Evolutionary conservation across 2,113 vertebrate genomes (phyloP).

Genomic region (Brachirus orientalis): DNA sequence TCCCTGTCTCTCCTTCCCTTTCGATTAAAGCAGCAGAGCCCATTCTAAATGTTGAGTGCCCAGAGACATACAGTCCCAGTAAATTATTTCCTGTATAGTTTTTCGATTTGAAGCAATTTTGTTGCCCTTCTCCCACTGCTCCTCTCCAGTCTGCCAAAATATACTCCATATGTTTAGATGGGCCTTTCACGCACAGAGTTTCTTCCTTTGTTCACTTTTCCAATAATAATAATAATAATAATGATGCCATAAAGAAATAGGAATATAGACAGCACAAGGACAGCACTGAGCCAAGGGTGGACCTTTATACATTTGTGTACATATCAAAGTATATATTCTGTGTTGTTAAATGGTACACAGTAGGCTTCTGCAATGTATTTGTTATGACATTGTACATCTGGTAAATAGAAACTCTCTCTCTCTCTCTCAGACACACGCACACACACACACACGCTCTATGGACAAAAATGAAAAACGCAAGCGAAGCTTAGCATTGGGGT

Average conservation of each 20-base stretch:
- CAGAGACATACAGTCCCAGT: constrained; percentile 61
- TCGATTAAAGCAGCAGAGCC: constrained; percentile 71
- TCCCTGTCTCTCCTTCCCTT: constrained; percentile 67
- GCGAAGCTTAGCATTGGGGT: constrained; percentile 53
- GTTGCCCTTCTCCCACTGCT: constrained; percentile 47
- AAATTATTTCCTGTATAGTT: constrained; percentile 65
- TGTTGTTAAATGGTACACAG: constrained; percentile 60
- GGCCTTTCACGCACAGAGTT: constrained; percentile 17
- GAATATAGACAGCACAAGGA: constrained; percentile 37
- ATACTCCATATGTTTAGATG: constrained; percentile 48
- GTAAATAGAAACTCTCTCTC: constrained; percentile 31
- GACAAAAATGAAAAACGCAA: constrained; percentile 63
- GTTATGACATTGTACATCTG: constrained; percentile 58
- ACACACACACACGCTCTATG: constrained; percentile 15
- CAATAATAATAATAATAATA: too few species aligned
- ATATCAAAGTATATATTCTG: constrained; percentile 33
- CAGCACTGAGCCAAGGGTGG: constrained; percentile 30
- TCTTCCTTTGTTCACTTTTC: constrained; percentile 66
- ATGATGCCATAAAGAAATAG: constrained; percentile 60
- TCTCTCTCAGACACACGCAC: constrained; percentile 11
- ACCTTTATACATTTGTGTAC: constrained; percentile 32
- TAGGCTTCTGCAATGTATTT: constrained; percentile 53
- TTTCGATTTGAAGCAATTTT: constrained; percentile 60
- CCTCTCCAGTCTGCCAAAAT: constrained; percentile 47
- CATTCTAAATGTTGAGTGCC: constrained; percentile 61